Conservation (phyloP, 1,140 invertebrate genomes). For the Heliothis subflexa region DNA sequence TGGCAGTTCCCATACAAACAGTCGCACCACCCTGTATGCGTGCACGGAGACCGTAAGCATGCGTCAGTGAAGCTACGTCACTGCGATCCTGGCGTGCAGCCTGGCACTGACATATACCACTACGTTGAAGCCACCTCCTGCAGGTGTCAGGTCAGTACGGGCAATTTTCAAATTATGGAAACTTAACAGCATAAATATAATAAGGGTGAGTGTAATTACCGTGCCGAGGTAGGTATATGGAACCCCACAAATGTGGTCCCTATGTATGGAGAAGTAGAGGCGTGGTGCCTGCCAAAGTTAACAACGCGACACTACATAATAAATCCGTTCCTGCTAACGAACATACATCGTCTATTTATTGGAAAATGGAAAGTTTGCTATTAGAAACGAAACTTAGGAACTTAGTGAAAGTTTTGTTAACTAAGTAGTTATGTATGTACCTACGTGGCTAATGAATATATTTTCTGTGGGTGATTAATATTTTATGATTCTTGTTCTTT, state of each 20-base stretch:
- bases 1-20: constrained; percentile 95
- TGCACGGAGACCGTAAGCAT: constrained; percentile 89
- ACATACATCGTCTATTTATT: neutral
- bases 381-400: neutral
- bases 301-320: no score
- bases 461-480: no score
- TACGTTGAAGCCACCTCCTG: constrained; percentile 77
- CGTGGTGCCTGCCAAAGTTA: no score
- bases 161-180: no score
- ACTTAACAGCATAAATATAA: no score
- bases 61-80: constrained; percentile 70
- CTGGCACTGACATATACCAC: constrained; percentile 76
- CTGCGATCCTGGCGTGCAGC: constrained; percentile 75
- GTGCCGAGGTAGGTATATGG: no score
- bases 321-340: neutral
- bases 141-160: constrained; percentile 71
- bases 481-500: no score
- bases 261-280: no score
- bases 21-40: constrained; percentile 93
- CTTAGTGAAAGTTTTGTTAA: neutral
- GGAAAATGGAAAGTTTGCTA: constrained; percentile 8
- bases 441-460: neutral
- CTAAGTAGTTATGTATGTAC: neutral
- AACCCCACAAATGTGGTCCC: no score
- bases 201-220: no score